phyloP scores from a whole-genome alignment of 1,140 invertebrate species.

The Cataglyphis hispanica region DNA sequence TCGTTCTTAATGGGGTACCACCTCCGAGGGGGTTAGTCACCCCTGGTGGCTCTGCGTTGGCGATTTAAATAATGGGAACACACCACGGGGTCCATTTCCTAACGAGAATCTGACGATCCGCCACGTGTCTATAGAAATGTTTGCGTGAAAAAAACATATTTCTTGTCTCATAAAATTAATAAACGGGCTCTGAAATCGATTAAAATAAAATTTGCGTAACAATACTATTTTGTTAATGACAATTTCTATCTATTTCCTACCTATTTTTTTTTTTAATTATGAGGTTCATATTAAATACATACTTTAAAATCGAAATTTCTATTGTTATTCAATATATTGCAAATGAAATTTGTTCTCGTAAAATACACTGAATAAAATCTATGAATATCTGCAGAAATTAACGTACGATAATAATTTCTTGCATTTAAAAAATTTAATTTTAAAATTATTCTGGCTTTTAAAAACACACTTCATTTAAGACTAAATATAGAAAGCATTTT shows the following conservation, averaged over 20 bases:
- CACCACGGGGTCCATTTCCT: constrained; percentile 76
- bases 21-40: constrained; percentile 66
- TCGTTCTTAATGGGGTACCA: constrained; percentile 75
- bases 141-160: not conserved
- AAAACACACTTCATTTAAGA: not conserved
- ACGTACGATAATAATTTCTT: not conserved
- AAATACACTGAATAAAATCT: no score
- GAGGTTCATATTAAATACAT: no score
- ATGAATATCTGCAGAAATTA: no score
- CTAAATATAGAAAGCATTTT: not conserved
- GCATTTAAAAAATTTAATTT: not conserved
- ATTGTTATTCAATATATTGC: no score
- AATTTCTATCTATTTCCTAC: not conserved
- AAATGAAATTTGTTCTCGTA: no score
- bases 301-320: no score
- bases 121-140: constrained; percentile 75
- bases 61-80: constrained; percentile 80
- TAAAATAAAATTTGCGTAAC: not conserved
- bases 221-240: not conserved
- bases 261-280: no score
- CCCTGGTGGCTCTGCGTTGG: constrained; percentile 62
- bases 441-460: not conserved
- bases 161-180: not conserved
- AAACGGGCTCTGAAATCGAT: not conserved
- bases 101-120: constrained; percentile 78